These are phyloP conservation scores for Kryptolebias marmoratus DNA, from an alignment of 2,113 vertebrate species.

Conservation along the genomic window DNA sequence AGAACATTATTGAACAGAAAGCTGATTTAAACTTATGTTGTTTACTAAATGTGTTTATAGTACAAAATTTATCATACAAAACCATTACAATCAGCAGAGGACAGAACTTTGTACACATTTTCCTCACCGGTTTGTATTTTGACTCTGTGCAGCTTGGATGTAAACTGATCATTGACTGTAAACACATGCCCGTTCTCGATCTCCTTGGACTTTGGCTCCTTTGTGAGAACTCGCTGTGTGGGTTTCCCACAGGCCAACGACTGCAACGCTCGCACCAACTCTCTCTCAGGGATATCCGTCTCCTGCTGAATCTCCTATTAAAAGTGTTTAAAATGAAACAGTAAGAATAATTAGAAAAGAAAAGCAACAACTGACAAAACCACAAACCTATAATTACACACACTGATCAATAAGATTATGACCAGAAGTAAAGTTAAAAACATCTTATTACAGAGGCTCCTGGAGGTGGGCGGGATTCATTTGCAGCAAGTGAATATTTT, in stretches of 20 bases:
- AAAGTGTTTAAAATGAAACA: not conserved
- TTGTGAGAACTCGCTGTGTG: conserved; percentile 94
- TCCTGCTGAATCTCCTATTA: conserved; percentile 96
- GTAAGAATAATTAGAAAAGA: not conserved
- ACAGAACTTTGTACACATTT: conserved; percentile 2
- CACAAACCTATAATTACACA: too few relatives aligned
- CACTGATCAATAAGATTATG: too few relatives aligned
- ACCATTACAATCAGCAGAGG: not conserved
- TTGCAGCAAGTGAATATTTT: too few relatives aligned
- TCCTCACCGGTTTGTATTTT: conserved; percentile 96
- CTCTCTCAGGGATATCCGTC: conserved; percentile 96
- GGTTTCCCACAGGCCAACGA: conserved; percentile 97
- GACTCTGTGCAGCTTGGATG: conserved; percentile 97
- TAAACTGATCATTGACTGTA: conserved; percentile 98
- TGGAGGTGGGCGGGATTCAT: too few relatives aligned
- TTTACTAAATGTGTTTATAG: not conserved
- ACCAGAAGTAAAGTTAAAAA: too few relatives aligned
- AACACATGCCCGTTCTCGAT: conserved; percentile 97
- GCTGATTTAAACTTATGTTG: too few relatives aligned
- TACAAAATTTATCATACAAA: not conserved
- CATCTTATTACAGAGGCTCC: too few relatives aligned
- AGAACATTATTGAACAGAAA: not conserved
- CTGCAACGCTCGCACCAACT: conserved; percentile 93
- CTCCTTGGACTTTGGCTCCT: conserved; percentile 98
- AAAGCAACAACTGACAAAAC: not conserved